phyloP scores from a whole-genome alignment of 2,888 invertebrate genomes.

The Gonocerus acuteangulatus region DNA sequence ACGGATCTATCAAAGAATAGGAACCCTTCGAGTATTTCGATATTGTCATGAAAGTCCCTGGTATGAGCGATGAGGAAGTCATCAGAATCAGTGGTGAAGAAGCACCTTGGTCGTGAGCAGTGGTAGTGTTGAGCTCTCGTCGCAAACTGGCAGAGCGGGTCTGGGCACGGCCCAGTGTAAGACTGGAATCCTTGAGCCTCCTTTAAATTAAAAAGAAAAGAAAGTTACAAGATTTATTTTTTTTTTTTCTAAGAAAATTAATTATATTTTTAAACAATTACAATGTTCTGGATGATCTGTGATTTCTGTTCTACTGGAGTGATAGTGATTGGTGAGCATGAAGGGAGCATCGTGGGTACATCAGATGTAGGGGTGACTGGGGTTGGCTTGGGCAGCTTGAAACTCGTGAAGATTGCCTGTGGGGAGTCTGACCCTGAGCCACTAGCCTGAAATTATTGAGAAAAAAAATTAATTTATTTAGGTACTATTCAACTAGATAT shows the following conservation, averaged over 20 bases:
- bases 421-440: slow-evolving; percentile 54
- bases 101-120: slow-evolving; percentile 73
- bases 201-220: slow-evolving; percentile 42
- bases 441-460: slow-evolving; percentile 43
- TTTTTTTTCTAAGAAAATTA: not conserved
- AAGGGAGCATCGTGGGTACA: slow-evolving; percentile 25
- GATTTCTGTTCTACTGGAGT: slow-evolving; percentile 36
- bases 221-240: not conserved
- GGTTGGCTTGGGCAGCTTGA: slow-evolving; percentile 72
- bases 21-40: slow-evolving; percentile 75
- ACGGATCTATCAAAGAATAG: slow-evolving; percentile 71
- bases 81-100: slow-evolving; percentile 72
- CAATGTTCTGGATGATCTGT: slow-evolving; percentile 2
- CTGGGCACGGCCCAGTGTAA: slow-evolving; percentile 58
- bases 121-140: slow-evolving; percentile 61
- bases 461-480: slow-evolving; percentile 31
- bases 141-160: slow-evolving; percentile 60
- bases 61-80: slow-evolving; percentile 73
- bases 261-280: not conserved
- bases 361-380: slow-evolving; percentile 29
- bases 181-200: slow-evolving; percentile 57
- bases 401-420: slow-evolving; percentile 87
- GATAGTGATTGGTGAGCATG: slow-evolving; percentile 34
- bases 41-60: slow-evolving; percentile 75
- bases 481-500: not conserved